Conservation (phyloP, 2,797 vertebrate genomes). For the Sebastes diaconus region DNA sequence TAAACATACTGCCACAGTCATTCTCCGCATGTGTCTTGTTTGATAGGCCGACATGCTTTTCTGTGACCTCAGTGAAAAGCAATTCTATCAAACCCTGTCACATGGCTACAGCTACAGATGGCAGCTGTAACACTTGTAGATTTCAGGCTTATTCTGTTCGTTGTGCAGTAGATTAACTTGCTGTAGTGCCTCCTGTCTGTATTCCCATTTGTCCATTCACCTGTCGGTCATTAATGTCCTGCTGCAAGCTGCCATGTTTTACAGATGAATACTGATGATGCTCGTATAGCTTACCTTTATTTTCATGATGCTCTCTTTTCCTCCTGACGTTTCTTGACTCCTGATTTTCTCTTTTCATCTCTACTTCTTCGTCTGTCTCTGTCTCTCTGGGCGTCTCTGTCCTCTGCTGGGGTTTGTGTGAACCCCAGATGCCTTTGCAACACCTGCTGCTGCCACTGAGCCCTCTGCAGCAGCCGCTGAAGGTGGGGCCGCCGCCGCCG, state of each 20-base stretch:
- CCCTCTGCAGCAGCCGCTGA: constrained; percentile 89
- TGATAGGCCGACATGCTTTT: constrained; percentile 75
- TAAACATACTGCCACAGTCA: constrained; percentile 48
- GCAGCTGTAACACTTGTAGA: constrained; percentile 53
- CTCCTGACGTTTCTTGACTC: constrained; percentile 34
- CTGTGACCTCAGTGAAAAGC: constrained; percentile 68
- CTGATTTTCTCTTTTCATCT: constrained; percentile 31
- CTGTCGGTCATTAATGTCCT: constrained; percentile 66
- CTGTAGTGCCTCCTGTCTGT: constrained; percentile 72
- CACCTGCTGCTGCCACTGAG: constrained; percentile 89
- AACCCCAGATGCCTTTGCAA: constrained; percentile 92
- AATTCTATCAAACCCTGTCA: constrained; percentile 72
- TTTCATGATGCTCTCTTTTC: constrained; percentile 16
- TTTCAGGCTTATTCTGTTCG: constrained; percentile 40
- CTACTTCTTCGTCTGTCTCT: constrained; percentile 7
- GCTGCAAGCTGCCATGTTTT: constrained; percentile 5
- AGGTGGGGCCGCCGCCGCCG: constrained; percentile 85
- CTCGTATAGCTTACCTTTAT: not conserved
- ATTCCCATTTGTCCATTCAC: constrained; percentile 69
- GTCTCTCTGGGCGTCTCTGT: constrained; percentile 28
- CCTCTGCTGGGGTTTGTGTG: constrained; percentile 50
- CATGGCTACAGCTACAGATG: constrained; percentile 46
- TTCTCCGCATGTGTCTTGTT: constrained; percentile 58
- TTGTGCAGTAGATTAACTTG: constrained; percentile 50
- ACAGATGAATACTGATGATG: not conserved